Evolutionary conservation across 2,797 vertebrate species (phyloP).

Genomic region (Galago senegalensis): DNA sequence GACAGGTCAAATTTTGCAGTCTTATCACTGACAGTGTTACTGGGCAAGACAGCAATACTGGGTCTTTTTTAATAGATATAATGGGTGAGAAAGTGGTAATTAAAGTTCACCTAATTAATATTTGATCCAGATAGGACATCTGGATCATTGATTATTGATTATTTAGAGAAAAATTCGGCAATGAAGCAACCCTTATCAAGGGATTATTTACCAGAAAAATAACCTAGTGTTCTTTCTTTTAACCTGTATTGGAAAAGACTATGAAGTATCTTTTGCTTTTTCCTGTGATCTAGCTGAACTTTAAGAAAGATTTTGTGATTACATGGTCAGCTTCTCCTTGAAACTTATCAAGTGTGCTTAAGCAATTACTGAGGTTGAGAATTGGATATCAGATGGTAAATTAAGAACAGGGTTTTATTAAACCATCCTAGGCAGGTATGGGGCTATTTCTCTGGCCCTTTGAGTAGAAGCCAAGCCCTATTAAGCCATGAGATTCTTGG

Average conservation of each 20-base stretch:
- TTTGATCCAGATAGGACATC: constrained; percentile 71
- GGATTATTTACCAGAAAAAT: constrained; percentile 57
- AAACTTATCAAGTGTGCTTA: constrained; percentile 31
- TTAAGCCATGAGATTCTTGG: background rate
- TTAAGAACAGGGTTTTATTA: constrained; percentile 56
- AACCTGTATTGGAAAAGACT: constrained; percentile 36
- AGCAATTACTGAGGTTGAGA: constrained; percentile 25
- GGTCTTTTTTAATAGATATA: constrained; percentile 73
- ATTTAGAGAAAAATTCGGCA: constrained; percentile 74
- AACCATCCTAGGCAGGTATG: background rate
- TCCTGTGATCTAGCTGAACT: constrained; percentile 68
- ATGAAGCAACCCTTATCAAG: constrained; percentile 49
- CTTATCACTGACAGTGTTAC: constrained; percentile 40
- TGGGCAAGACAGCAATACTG: background rate
- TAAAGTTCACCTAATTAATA: constrained; percentile 59
- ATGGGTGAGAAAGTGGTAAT: constrained; percentile 77
- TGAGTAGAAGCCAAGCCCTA: background rate
- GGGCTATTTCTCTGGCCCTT: background rate
- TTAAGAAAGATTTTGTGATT: constrained; percentile 55
- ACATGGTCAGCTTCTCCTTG: constrained; percentile 55
- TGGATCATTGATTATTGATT: constrained; percentile 44
- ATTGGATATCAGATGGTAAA: constrained; percentile 56
- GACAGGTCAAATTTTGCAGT: background rate
- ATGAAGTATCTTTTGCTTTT: constrained; percentile 54
- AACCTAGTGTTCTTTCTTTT: constrained; percentile 48